phyloP scores from a whole-genome alignment of 2,888 invertebrate genomes.

The Ceramica pisi region DNA sequence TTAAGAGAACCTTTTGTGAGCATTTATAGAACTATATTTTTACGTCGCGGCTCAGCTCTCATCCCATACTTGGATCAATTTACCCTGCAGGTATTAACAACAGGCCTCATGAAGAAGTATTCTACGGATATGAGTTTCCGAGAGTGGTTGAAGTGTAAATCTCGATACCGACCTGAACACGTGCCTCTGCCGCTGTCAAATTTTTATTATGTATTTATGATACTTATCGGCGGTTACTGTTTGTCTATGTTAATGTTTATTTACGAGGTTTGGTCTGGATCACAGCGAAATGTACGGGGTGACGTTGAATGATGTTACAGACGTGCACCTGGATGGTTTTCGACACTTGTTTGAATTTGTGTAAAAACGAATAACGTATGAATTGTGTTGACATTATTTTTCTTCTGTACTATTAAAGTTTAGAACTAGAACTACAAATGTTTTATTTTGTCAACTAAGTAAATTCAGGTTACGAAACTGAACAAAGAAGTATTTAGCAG shows the following conservation, averaged over 20 bases:
- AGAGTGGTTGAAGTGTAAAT: constrained; percentile 64
- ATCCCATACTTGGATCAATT: constrained; percentile 47
- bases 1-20: constrained; percentile 58
- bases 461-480: too few relatives aligned
- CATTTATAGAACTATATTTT: constrained; percentile 64
- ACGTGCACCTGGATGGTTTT: not conserved
- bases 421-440: too few relatives aligned
- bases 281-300: too few relatives aligned
- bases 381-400: not conserved
- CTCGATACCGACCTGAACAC: constrained; percentile 8
- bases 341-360: not conserved
- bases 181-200: constrained; percentile 53
- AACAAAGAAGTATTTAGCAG: too few relatives aligned
- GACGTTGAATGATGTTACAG: not conserved
- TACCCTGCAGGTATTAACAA: constrained; percentile 25
- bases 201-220: constrained; percentile 58
- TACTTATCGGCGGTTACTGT: constrained; percentile 67
- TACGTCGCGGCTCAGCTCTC: constrained; percentile 73
- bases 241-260: constrained; percentile 66
- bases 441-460: too few relatives aligned
- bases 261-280: constrained; percentile 41
- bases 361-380: not conserved
- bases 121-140: constrained; percentile 38
- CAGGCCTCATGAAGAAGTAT: constrained; percentile 63
- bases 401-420: constrained; percentile 12